A percentile compares a stretch with the other conserved stretches of the same genome.
Evolutionary conservation across 2,888 invertebrate species (phyloP).

Genomic region (Agrotis clavis): DNA sequence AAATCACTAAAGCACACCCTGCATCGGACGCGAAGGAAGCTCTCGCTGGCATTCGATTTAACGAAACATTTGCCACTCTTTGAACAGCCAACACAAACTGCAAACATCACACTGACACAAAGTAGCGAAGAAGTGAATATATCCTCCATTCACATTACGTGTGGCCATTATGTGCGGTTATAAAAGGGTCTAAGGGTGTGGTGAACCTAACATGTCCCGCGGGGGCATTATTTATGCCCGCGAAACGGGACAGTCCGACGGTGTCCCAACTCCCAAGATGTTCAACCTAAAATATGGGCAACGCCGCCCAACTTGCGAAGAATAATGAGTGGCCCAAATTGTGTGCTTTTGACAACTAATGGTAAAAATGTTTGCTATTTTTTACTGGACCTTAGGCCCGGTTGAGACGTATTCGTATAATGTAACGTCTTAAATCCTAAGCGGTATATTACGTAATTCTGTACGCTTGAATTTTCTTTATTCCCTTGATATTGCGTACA

Average conservation of each 20-base stretch:
- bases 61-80: constrained; percentile 55
- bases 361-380: constrained; percentile 48
- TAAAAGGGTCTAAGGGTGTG: constrained; percentile 80
- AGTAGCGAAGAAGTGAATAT: constrained; percentile 63
- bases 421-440: constrained; percentile 29
- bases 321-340: constrained; percentile 77
- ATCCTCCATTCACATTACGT: constrained; percentile 69
- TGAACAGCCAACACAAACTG: constrained; percentile 50
- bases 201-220: constrained; percentile 77
- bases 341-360: constrained; percentile 65
- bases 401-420: constrained; percentile 13
- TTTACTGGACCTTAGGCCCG: constrained; percentile 24
- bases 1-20: constrained; percentile 33
- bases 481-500: background rate
- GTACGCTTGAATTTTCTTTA: constrained; percentile 28
- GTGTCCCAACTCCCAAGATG: constrained; percentile 74
- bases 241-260: constrained; percentile 68
- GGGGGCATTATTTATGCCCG: constrained; percentile 80
- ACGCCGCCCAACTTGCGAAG: constrained; percentile 67
- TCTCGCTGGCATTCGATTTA: constrained; percentile 50
- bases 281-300: constrained; percentile 73
- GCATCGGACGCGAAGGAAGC: constrained; percentile 20
- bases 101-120: constrained; percentile 57
- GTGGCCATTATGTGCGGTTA: constrained; percentile 75
- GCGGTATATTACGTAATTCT: constrained; percentile 12